Evolutionary conservation across 1,140 invertebrate species (phyloP), one percentile per base, ranked within the genome.

Genomic region (Anoplolepis gracilipes): DNA sequence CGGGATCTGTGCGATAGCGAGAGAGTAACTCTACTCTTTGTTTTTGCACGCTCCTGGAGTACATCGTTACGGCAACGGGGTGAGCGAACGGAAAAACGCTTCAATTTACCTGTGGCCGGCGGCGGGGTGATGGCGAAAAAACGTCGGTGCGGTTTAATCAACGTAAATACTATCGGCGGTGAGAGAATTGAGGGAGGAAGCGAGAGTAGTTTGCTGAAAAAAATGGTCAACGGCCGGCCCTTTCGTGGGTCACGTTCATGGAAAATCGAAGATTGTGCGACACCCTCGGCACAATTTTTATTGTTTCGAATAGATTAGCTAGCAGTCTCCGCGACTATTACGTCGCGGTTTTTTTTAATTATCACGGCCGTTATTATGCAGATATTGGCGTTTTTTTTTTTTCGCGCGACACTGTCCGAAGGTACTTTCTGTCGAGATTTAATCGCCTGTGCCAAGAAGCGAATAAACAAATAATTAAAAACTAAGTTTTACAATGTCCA

Each of bases 81-180:
- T 73, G 57, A 59, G 33, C 42, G 46, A 55, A 64, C 73, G 39
- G 73, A 79, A 85, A 85, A 85, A 87, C 84, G 64, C 30, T 87
- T 87, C 85, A 85, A 85, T 84, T 87, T 87, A 85, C 67, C 70
- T 85, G 81, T 49, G 53, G 46, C 53, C 67, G 59, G 62, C 49
- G 42, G 39, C 62, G 61, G 30, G 39, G 57, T 36, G 30, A 49
- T 46, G 62, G 64, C 49, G 61, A 87, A 70, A 77, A 85, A 72
- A 87, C 64, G 65, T n/a, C 33, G 36, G 67, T 55, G 84, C 16
- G 84, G 84, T 85, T 85, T 85, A 85, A 85, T 85, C 84, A 85
- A 78, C 75, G 84, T 85, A 85, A 85, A 85, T 85, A 85, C 73
- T 61, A 67, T 82, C 67, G 67, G 1, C 25, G 53, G 19, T 2